Evolutionary conservation across 2,797 vertebrate species (phyloP), one percentile per base, ranked within the genome.

Genomic region (Caiman crocodilus): DNA sequence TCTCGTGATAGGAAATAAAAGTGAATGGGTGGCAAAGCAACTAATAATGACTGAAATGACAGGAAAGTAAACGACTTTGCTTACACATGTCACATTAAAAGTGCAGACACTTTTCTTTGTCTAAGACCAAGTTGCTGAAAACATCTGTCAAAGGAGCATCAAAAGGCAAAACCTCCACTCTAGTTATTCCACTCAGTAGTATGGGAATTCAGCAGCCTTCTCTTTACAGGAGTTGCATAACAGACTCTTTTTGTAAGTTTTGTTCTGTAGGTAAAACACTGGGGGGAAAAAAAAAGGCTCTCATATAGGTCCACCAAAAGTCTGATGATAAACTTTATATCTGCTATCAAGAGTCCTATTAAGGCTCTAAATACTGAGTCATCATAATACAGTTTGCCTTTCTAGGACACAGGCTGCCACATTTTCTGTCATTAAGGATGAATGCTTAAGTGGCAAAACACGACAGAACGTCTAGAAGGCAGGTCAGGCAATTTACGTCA

Each of bases 381-480:
- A 13, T 42, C 35, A 26, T 7, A 73, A 73, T 26, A 50, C 7
- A 25, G 21, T 73, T 42, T 73, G 23, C 35, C 35, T 77, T 93
- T 42, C 9, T 50, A 50, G 3, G 21, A 73, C 25, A 14, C 30
- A 35, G 4, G n/a, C 7, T 77, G 94, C 88, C 8, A 18, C 21
- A 61, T 30, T 14, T 55, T 35, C 35, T 35, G 42, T 14, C 2
- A 3, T 42, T 71, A 25, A 69, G 18, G 35, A 35, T 10, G 30
- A 35, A 35, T 35, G 67, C 32, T 12, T 21, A 42, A 71, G 67
- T 25, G 82, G 30, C 12, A 69, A 84, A 50, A 73, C 26, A 28
- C 7, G 60, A 21, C 65, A 78, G 1, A 18, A 20, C 1, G 18
- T 0, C 69, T 61, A 30, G 18, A 21, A 3, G 0, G 0, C 25